These are phyloP conservation scores for Salmo trutta DNA, from an alignment of 2,797 vertebrate species.

Conservation along the genomic window DNA sequence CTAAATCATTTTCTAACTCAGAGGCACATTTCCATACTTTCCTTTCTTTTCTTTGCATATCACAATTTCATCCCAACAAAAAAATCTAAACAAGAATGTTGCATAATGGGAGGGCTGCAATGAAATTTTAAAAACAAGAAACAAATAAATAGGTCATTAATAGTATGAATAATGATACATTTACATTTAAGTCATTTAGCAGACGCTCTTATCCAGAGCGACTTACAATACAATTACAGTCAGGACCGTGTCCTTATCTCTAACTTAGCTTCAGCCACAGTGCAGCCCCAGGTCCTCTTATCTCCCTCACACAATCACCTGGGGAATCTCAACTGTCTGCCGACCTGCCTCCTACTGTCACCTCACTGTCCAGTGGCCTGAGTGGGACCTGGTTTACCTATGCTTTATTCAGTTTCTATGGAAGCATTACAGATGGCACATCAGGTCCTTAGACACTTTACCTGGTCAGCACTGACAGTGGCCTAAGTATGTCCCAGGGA, in stretches of 20 bases:
- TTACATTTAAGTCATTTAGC: too few species aligned
- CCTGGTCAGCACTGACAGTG: background rate
- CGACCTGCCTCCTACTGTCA: background rate
- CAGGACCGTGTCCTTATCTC: slow-evolving; percentile 19
- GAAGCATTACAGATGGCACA: background rate
- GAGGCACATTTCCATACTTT: too few species aligned
- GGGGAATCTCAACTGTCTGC: slow-evolving; percentile 16
- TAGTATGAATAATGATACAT: too few species aligned
- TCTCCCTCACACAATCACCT: slow-evolving; percentile 1
- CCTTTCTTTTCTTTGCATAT: too few species aligned
- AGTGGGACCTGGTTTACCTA: background rate
- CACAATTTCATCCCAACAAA: too few species aligned
- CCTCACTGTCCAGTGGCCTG: background rate
- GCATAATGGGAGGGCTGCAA: too few species aligned
- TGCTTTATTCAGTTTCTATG: background rate
- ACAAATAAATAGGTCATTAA: too few species aligned
- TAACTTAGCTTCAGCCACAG: slow-evolving; percentile 29
- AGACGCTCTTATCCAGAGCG: too few species aligned
- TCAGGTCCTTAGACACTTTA: background rate
- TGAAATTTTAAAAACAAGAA: too few species aligned
- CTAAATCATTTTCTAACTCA: too few species aligned
- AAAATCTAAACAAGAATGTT: too few species aligned
- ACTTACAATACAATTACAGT: too few species aligned
- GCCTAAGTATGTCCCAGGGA: background rate
- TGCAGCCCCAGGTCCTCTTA: slow-evolving; percentile 21